These are phyloP conservation scores for Macrostomum cliftonense DNA, from an alignment of 2,888 invertebrate genomes.

Conservation along the genomic window DNA sequence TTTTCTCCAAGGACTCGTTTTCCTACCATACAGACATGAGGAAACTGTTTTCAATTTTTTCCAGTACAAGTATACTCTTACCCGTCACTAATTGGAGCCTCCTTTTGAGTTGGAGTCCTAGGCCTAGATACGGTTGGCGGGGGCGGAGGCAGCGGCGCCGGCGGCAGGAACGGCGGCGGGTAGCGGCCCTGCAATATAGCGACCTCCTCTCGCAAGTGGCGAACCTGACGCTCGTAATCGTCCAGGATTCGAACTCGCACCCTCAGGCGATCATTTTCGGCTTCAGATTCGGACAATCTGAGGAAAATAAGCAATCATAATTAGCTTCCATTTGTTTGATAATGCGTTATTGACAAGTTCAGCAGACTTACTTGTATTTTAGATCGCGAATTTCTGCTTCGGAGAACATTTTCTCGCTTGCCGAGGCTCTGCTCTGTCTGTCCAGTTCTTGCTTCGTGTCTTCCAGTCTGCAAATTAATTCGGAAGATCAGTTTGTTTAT, in stretches of 20 bases:
- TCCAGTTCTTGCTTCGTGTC: slow-evolving; percentile 28
- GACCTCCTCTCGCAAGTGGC: slow-evolving; percentile 30
- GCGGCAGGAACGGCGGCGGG: slow-evolving; percentile 16
- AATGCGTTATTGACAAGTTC: neutral
- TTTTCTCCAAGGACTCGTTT: too few species aligned
- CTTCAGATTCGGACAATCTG: slow-evolving; percentile 26
- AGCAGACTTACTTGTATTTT: slow-evolving; percentile 24
- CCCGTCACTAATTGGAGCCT: too few species aligned
- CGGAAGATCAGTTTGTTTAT: too few species aligned
- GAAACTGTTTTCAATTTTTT: too few species aligned
- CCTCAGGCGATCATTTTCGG: slow-evolving; percentile 23
- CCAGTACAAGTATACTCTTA: too few species aligned
- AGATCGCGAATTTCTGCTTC: slow-evolving; percentile 29
- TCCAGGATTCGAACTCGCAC: slow-evolving; percentile 25
- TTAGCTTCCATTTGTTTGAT: too few species aligned
- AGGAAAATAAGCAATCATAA: neutral
- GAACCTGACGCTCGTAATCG: slow-evolving; percentile 29
- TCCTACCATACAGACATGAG: too few species aligned
- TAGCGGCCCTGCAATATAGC: slow-evolving; percentile 24
- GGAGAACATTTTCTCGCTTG: slow-evolving; percentile 31
- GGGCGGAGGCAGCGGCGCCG: neutral
- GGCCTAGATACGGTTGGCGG: neutral
- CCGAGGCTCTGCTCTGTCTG: slow-evolving; percentile 22
- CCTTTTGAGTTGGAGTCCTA: neutral
- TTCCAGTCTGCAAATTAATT: slow-evolving; percentile 21